A percentile compares a stretch with the other conserved stretches of the same genome.
phyloP scores from a whole-genome alignment of 2,797 vertebrate species.

The Phoxinus dragarum region DNA sequence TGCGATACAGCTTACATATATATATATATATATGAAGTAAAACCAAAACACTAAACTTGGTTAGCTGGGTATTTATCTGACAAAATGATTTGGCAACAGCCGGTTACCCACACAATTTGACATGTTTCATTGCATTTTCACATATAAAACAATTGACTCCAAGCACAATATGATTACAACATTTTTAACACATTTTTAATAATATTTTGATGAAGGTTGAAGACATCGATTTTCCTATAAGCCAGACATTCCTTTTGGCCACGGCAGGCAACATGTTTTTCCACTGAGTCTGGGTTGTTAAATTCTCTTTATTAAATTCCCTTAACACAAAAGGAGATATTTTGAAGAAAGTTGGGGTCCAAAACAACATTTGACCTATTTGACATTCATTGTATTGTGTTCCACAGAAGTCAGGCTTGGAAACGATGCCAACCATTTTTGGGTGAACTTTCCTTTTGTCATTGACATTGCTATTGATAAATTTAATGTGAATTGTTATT shows the following conservation, averaged over 20 bases:
- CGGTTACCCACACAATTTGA: too few relatives aligned
- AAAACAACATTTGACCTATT: background rate
- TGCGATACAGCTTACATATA: too few relatives aligned
- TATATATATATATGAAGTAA: too few relatives aligned
- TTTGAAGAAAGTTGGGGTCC: background rate
- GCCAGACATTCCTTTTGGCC: too few relatives aligned
- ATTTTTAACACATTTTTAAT: too few relatives aligned
- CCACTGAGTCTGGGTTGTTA: background rate
- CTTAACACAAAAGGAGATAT: background rate
- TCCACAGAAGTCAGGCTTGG: too few relatives aligned
- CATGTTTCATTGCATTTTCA: too few relatives aligned
- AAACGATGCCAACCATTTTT: background rate
- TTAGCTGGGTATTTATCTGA: too few relatives aligned
- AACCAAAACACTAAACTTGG: too few relatives aligned
- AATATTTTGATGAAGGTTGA: too few relatives aligned
- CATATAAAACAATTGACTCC: background rate
- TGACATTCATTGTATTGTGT: background rate
- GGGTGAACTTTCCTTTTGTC: background rate
- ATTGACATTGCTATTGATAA: background rate
- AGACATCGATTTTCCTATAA: too few relatives aligned
- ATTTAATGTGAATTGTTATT: background rate
- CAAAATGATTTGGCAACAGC: too few relatives aligned
- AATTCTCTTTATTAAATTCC: background rate
- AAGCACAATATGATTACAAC: background rate
- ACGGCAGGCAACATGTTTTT: background rate